Conservation (phyloP, 2,797 vertebrate species). For the Poeciliopsis presidionis region DNA sequence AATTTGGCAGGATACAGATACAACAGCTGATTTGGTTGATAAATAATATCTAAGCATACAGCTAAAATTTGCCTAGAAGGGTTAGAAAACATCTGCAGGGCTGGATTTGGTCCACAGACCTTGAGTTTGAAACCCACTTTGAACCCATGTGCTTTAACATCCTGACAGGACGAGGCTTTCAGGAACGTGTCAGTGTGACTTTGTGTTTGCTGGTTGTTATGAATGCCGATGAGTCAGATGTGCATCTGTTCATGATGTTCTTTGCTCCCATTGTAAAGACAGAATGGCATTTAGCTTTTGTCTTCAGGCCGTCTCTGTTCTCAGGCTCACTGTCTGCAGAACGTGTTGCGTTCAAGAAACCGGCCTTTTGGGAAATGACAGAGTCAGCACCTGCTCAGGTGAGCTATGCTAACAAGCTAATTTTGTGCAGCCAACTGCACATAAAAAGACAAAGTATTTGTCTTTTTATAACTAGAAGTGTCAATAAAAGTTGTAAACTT, state of each 20-base stretch:
- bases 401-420: too few relatives aligned
- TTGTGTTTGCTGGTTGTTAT: background rate
- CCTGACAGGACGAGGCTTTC: background rate
- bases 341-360: conserved; percentile 43
- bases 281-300: conserved; percentile 50
- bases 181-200: background rate
- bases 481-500: background rate
- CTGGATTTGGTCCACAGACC: too few relatives aligned
- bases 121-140: too few relatives aligned
- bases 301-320: conserved; percentile 37
- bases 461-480: background rate
- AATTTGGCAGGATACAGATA: too few relatives aligned
- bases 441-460: too few relatives aligned
- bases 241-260: conserved; percentile 6
- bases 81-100: too few relatives aligned
- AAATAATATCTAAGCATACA: too few relatives aligned
- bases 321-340: conserved; percentile 12
- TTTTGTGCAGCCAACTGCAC: too few relatives aligned
- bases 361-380: conserved; percentile 20
- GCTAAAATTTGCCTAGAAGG: too few relatives aligned
- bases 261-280: conserved; percentile 4
- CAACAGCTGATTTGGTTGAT: too few relatives aligned
- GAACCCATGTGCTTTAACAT: background rate
- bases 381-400: conserved; percentile 8
- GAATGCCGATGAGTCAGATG: background rate